Percentiles rank a stretch among this genome's conserved stretches.
phyloP scores from a whole-genome alignment of 2,888 invertebrate species.

The Ceratothoa steindachneri region DNA sequence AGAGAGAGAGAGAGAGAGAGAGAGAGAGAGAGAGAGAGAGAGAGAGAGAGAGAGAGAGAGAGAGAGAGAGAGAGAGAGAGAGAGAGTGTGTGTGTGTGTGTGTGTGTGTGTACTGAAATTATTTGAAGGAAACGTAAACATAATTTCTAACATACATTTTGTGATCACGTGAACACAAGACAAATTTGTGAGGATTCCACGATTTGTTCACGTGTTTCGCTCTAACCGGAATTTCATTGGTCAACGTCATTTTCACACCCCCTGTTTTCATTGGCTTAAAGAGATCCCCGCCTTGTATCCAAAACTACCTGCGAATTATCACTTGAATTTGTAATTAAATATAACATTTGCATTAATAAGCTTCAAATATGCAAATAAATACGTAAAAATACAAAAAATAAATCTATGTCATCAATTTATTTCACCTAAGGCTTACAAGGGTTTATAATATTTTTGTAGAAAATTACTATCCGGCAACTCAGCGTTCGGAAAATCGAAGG shows the following conservation, averaged over 20 bases:
- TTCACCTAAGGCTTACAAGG: no score
- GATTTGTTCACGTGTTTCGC: background rate
- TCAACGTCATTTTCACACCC: background rate
- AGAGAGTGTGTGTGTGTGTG: background rate
- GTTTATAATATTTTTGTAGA: background rate
- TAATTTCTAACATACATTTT: background rate
- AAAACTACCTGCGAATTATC: background rate
- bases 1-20: no score
- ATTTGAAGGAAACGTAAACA: background rate
- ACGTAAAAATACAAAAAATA: no score
- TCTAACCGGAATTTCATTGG: background rate
- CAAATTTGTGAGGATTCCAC: background rate
- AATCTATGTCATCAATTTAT: no score
- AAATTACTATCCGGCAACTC: constrained; percentile 1
- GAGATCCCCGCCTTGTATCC: background rate
- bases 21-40: no score
- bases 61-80: no score
- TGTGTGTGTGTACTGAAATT: background rate
- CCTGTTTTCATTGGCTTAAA: background rate
- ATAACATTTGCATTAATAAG: background rate
- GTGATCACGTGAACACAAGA: constrained; percentile 4
- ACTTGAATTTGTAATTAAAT: background rate
- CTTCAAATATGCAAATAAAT: background rate
- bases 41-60: no score
- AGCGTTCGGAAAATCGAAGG: background rate